These are phyloP conservation scores for Oreocharis arfaki DNA, from an alignment of 2,113 vertebrate species.

Conservation along the genomic window DNA sequence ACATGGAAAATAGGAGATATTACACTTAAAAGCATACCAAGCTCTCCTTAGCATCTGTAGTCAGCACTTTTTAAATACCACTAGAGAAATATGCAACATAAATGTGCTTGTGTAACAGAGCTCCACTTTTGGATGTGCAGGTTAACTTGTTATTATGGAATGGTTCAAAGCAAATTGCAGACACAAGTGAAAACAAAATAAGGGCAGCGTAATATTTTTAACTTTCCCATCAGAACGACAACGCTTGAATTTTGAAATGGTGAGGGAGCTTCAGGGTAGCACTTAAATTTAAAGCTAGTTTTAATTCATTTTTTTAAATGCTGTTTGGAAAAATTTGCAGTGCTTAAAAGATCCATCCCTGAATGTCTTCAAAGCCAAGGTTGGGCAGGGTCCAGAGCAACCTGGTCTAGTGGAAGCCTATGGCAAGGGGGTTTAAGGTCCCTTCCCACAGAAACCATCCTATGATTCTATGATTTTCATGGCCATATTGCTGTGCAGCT, in stretches of 20 bases:
- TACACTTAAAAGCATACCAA: neutral
- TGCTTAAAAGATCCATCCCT: neutral
- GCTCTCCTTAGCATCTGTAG: neutral
- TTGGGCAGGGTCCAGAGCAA: neutral
- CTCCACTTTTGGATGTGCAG: neutral
- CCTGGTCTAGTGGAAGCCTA: neutral
- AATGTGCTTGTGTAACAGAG: neutral
- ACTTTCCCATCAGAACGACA: neutral
- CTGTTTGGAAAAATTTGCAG: neutral
- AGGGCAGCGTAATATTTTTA: neutral
- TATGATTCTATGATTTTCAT: neutral
- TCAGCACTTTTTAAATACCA: neutral
- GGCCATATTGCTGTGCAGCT: neutral
- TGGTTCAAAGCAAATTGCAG: slow-evolving; percentile 31
- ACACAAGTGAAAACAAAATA: slow-evolving; percentile 7
- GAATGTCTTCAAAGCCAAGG: neutral
- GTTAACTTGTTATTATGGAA: neutral
- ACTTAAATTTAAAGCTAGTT: neutral
- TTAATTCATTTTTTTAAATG: neutral
- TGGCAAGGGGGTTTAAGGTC: neutral
- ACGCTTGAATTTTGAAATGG: neutral
- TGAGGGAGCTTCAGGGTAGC: neutral
- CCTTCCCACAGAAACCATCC: neutral
- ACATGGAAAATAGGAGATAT: neutral
- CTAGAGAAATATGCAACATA: neutral